Evolutionary conservation across 2,888 invertebrate genomes (phyloP), one percentile per base, ranked within the genome.

Genomic region (Lasioglossum vierecki): DNA sequence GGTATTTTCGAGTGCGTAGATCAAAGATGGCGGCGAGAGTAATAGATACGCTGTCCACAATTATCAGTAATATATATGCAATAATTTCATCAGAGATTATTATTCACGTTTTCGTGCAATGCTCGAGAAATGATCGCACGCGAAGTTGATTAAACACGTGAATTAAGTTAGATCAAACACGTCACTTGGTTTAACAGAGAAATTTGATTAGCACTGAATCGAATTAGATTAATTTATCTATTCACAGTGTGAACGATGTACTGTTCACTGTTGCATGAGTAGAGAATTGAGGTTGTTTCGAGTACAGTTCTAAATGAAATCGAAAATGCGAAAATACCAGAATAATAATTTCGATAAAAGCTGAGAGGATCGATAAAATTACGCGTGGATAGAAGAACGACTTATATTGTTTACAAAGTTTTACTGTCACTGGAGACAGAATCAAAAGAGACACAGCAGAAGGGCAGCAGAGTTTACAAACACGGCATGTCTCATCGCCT

Each of bases 381-480:
- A 49, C 63, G 63, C 30, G 15, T 15, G 63, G 2, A 26, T n/a
- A 39, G 74, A 66, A 68, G 63, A 66, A 71, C 4, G 41, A 66
- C 2, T 35, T 49, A 8, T 1, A 22, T 22, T 82, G 26, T 44
- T 71, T 71, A 78, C 41, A 46, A 53, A 30, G 84, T 88, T 49
- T 30, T 30, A 66, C 22, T 41, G 76, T 83, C 79, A 39, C 57
- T 46, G 76, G 46, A 80, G 81, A 82, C 84, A 82, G 63, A 35
- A 74, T 9, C 41, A 72, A 72, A 77, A 88, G 76, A 35, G 71
- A 66, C 35, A n/a, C 60, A 76, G 74, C 76, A 82, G 77, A 83
- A 82, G 80, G 80, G 79, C 90, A 68, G 82, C 63, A 74, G 46
- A 74, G 87, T 89, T 89, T 88, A 85, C 87, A 90, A 89, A 90